Conservation (phyloP, 2,888 invertebrate genomes). For the Nomada hirtipes region DNA sequence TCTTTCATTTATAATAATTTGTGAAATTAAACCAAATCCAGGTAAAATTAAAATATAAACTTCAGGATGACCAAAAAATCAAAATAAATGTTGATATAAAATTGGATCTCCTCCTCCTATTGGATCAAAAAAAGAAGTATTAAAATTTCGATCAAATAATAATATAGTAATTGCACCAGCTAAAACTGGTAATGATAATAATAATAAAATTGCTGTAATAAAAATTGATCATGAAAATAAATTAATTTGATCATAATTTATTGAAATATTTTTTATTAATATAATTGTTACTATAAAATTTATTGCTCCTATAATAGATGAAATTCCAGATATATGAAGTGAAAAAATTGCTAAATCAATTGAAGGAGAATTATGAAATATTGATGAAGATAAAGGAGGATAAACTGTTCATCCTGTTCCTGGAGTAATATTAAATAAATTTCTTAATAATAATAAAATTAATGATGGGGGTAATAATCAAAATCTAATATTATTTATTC, state of each 20-base stretch:
- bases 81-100: conserved; percentile 93
- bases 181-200: conserved; percentile 90
- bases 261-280: conserved; percentile 87
- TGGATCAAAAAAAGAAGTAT: conserved; percentile 93
- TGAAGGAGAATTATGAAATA: conserved; percentile 88
- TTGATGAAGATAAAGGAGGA: conserved; percentile 88
- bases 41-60: conserved; percentile 95
- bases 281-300: conserved; percentile 92
- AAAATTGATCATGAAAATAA: conserved; percentile 81
- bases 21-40: conserved; percentile 93
- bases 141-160: conserved; percentile 91
- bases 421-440: conserved; percentile 87
- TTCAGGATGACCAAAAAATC: conserved; percentile 95
- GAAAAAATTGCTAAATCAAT: conserved; percentile 92
- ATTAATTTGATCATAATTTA: conserved; percentile 88
- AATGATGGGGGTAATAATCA: conserved; percentile 90
- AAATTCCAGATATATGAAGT: conserved; percentile 90
- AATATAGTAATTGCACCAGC: conserved; percentile 93
- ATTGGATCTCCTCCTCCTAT: conserved; percentile 92
- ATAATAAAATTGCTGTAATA: conserved; percentile 76
- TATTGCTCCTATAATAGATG: conserved; percentile 91
- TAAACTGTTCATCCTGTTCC: conserved; percentile 93
- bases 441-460: conserved; percentile 85
- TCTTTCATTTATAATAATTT: conserved; percentile 91
- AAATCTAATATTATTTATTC: conserved; percentile 88